Evolutionary conservation across 1,140 invertebrate genomes (phyloP).

Genomic region (Orchesella cincta): DNA sequence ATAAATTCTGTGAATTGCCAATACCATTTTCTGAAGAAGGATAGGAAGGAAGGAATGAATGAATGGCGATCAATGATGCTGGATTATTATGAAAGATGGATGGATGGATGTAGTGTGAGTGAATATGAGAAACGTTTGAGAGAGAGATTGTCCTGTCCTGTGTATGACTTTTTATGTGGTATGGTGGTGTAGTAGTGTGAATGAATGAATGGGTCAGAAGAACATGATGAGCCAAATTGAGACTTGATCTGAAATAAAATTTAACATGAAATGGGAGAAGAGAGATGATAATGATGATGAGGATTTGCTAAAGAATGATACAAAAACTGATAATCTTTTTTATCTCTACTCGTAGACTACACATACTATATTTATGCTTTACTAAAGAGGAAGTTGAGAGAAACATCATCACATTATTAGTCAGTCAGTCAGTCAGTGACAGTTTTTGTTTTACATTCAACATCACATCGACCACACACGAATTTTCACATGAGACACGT

Average conservation of each 20-base stretch:
- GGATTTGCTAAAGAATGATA: too few relatives aligned
- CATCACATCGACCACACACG: too few relatives aligned
- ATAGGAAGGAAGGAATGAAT: neutral
- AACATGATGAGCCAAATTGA: slow-evolving; percentile 4
- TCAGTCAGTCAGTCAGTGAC: too few relatives aligned
- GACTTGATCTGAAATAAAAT: neutral
- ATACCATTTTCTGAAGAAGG: neutral
- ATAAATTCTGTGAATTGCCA: neutral
- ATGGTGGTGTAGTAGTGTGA: neutral
- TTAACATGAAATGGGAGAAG: neutral
- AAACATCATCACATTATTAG: too few relatives aligned
- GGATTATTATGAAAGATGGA: neutral
- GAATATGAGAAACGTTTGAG: neutral
- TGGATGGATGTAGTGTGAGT: neutral
- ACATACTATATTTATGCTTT: too few relatives aligned
- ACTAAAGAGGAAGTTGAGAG: too few relatives aligned
- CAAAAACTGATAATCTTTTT: too few relatives aligned
- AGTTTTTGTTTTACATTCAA: too few relatives aligned
- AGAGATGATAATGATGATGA: too few relatives aligned
- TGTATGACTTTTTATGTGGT: neutral
- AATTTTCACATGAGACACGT: too few relatives aligned
- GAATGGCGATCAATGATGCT: neutral
- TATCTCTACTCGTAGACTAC: too few relatives aligned
- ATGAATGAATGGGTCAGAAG: neutral
- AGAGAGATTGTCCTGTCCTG: neutral